Conservation (phyloP, 2,113 vertebrate species). For the Pogonocichla stellata region DNA sequence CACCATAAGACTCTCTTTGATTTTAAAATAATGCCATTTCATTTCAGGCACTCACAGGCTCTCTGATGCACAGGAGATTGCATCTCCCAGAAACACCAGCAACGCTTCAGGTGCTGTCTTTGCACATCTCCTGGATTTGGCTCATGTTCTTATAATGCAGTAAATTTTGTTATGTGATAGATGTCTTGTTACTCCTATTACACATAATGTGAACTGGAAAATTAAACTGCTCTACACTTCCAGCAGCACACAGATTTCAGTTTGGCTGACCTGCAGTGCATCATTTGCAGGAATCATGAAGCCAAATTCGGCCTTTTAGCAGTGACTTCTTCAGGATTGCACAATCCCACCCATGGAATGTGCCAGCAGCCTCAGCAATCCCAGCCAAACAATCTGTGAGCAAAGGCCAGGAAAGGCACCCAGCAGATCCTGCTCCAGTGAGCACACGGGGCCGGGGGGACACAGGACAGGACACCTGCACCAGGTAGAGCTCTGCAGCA, state of each 20-base stretch:
- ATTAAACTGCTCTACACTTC: not conserved
- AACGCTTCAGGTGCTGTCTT: not conserved
- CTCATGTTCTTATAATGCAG: not conserved
- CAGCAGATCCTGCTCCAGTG: not conserved
- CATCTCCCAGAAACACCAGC: not conserved
- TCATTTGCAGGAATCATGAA: not conserved
- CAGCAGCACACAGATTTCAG: not conserved
- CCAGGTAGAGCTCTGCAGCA: not conserved
- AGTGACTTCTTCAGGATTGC: not conserved
- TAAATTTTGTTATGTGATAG: not conserved
- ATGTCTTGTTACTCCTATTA: not conserved
- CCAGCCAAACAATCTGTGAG: not conserved
- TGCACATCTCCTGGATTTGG: not conserved
- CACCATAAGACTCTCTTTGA: not conserved
- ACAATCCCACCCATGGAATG: not conserved
- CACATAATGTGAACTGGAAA: not conserved
- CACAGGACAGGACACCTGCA: not conserved
- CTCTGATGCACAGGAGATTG: not conserved
- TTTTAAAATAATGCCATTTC: not conserved
- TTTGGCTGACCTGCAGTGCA: not conserved
- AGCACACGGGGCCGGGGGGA: not conserved
- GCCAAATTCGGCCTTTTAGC: not conserved
- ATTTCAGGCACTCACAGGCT: not conserved
- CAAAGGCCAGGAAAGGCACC: slow-evolving; percentile 17
- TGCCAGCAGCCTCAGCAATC: not conserved